phyloP scores from a whole-genome alignment of 2,113 vertebrate genomes.

The Melierax canorus region DNA sequence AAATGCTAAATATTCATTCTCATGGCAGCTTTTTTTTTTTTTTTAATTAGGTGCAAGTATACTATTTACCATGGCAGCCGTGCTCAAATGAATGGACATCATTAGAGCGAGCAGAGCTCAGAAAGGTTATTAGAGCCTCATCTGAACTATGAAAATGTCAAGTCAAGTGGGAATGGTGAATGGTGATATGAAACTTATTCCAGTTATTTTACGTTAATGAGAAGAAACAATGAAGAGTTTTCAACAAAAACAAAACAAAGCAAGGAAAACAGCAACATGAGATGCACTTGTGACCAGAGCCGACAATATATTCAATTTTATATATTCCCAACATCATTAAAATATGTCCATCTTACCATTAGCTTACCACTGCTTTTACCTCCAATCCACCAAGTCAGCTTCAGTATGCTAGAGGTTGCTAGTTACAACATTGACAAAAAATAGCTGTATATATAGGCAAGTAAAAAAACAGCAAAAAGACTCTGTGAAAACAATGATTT shows the following conservation, averaged over 20 bases:
- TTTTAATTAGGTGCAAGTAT: conserved; percentile 29
- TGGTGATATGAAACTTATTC: conserved; percentile 45
- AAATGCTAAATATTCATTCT: not conserved
- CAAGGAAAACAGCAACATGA: not conserved
- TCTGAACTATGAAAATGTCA: conserved; percentile 70
- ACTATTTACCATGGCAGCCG: conserved; percentile 10
- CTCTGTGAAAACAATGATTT: not conserved
- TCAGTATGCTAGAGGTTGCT: not conserved
- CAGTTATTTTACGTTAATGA: conserved; percentile 66
- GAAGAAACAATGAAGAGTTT: conserved; percentile 39
- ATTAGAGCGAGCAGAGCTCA: conserved; percentile 66
- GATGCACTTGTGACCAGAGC: conserved; percentile 9
- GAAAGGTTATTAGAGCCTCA: conserved; percentile 72
- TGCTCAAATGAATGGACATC: conserved; percentile 52
- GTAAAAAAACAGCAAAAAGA: not conserved
- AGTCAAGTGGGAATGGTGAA: conserved; percentile 42
- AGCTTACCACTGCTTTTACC: not conserved
- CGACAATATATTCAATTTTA: not conserved
- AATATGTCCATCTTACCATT: conserved; percentile 51
- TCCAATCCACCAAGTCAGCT: not conserved
- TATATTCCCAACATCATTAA: conserved; percentile 62
- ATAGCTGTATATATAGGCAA: not conserved
- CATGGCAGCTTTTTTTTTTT: not conserved
- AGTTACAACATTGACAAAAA: not conserved
- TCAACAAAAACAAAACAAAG: not conserved